Percentiles rank a stretch among this genome's conserved stretches.
phyloP scores from a whole-genome alignment of 2,888 invertebrate genomes.

The Scaptomyza reducta region DNA sequence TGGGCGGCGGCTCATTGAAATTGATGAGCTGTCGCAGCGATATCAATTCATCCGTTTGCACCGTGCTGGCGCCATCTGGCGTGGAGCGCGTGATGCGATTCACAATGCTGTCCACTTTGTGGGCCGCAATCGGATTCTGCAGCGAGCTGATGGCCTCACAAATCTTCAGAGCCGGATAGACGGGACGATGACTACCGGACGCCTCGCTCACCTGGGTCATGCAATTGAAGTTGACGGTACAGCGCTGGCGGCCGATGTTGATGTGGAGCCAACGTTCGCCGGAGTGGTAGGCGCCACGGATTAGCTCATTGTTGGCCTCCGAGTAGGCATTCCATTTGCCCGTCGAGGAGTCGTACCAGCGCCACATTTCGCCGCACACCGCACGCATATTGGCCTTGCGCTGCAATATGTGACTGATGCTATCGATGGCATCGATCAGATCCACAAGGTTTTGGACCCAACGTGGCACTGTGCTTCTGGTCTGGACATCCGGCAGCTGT shows the following conservation, averaged over 20 bases:
- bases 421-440: constrained; percentile 91
- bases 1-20: constrained; percentile 43
- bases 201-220: constrained; percentile 94
- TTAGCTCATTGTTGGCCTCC: constrained; percentile 88
- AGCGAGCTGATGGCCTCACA: constrained; percentile 67
- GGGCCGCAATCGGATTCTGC: constrained; percentile 38
- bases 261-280: constrained; percentile 89
- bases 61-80: constrained; percentile 45
- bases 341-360: constrained; percentile 93
- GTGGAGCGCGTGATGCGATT: constrained; percentile 60
- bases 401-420: constrained; percentile 89
- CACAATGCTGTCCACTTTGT: constrained; percentile 62
- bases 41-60: constrained; percentile 63
- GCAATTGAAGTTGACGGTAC: constrained; percentile 90
- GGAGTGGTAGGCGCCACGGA: constrained; percentile 91
- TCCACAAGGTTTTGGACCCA: constrained; percentile 91
- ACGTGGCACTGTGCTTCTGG: constrained; percentile 85
- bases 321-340: constrained; percentile 92
- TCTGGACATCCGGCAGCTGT: constrained; percentile 2
- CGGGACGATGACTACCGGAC: constrained; percentile 91
- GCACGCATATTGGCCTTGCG: constrained; percentile 88
- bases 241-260: constrained; percentile 89
- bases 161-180: constrained; percentile 87
- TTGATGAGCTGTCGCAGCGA: constrained; percentile 61
- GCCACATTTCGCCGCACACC: constrained; percentile 88